Percentiles rank a stretch among this genome's conserved stretches.
These are phyloP conservation scores for Abramis brama DNA, from an alignment of 2,113 vertebrate species.

Conservation along the genomic window DNA sequence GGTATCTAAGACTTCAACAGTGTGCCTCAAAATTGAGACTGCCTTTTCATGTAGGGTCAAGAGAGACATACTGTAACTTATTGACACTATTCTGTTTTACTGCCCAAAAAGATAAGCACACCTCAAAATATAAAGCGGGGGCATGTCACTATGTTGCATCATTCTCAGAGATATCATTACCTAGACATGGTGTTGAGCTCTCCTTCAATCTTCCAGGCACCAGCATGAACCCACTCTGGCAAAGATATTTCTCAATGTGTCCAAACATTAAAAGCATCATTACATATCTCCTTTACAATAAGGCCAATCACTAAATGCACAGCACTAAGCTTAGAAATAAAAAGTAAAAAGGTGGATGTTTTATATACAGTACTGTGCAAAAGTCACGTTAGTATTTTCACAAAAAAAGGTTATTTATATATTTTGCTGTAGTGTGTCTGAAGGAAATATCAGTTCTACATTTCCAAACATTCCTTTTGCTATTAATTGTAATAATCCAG, in stretches of 20 bases:
- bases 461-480: no score
- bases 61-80: not conserved
- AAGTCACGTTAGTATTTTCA: no score
- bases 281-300: not conserved
- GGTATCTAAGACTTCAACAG: not conserved
- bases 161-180: conserved; percentile 7
- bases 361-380: no score
- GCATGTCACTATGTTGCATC: conserved; percentile 36
- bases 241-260: not conserved
- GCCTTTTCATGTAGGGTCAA: not conserved
- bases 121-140: not conserved
- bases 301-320: not conserved
- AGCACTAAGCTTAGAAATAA: not conserved
- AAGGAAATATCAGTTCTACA: no score
- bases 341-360: no score
- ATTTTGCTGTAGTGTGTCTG: no score
- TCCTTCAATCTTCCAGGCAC: not conserved
- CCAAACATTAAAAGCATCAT: not conserved
- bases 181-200: not conserved
- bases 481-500: no score
- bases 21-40: not conserved
- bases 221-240: not conserved
- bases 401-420: no score
- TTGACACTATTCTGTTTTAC: not conserved
- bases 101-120: not conserved